Conservation (phyloP, 2,113 vertebrate genomes). For the Circaetus gallicus region DNA sequence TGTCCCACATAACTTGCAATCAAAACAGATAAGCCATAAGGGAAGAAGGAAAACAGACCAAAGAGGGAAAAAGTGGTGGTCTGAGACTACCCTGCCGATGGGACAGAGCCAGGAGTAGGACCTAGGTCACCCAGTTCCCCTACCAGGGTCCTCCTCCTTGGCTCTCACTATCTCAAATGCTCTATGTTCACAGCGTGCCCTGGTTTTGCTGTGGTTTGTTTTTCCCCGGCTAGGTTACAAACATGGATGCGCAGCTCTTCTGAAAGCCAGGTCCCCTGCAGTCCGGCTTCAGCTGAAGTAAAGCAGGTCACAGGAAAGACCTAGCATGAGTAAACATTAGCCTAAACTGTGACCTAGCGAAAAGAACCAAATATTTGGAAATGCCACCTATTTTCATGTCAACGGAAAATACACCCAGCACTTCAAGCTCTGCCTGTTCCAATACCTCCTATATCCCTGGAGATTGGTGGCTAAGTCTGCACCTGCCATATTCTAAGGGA, state of each 20-base stretch:
- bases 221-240: background rate
- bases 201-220: background rate
- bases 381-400: background rate
- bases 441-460: background rate
- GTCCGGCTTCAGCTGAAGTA: background rate
- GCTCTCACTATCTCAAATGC: background rate
- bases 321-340: background rate
- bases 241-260: background rate
- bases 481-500: background rate
- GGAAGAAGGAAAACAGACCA: background rate
- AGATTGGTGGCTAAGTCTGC: background rate
- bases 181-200: background rate
- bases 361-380: background rate
- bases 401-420: background rate
- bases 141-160: background rate
- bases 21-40: background rate
- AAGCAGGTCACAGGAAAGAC: background rate
- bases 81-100: background rate
- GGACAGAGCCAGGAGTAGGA: background rate
- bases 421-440: background rate
- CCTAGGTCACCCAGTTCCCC: background rate
- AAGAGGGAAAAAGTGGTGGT: background rate
- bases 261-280: background rate
- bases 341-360: background rate
- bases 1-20: background rate